These are phyloP conservation scores for Litoditis marina DNA, from an alignment of 2,888 invertebrate species.

Conservation along the genomic window DNA sequence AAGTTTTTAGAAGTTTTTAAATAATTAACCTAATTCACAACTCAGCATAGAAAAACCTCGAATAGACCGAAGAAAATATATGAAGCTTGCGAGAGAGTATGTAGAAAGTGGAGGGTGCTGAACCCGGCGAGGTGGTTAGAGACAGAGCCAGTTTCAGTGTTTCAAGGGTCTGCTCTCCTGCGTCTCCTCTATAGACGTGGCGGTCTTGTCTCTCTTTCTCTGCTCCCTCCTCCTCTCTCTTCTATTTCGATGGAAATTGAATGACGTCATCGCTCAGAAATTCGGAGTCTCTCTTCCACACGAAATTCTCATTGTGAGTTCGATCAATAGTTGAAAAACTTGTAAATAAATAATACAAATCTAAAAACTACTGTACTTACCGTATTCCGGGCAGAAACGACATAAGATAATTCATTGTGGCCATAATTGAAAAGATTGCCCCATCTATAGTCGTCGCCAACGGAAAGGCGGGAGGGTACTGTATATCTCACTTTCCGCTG, in stretches of 20 bases:
- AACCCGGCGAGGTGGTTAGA: neutral
- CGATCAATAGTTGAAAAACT: neutral
- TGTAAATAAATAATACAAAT: neutral
- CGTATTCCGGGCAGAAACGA: no score
- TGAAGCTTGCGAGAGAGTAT: no score
- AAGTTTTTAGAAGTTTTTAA: neutral
- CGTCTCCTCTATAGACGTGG: slow-evolving; percentile 9
- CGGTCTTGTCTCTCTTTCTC: neutral
- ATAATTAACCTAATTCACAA: neutral
- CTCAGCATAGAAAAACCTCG: no score
- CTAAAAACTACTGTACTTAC: neutral
- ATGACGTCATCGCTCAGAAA: neutral
- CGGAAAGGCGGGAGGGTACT: no score
- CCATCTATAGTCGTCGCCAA: no score
- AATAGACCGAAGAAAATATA: no score
- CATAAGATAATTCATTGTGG: no score
- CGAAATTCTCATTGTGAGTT: slow-evolving; percentile 18
- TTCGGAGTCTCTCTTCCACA: slow-evolving; percentile 17
- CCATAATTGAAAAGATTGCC: no score
- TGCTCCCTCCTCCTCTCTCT: slow-evolving; percentile 4
- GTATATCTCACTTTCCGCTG: no score
- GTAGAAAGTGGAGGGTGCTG: no score
- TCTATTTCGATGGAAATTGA: slow-evolving; percentile 12
- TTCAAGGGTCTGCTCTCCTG: slow-evolving; percentile 10
- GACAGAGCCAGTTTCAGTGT: slow-evolving; percentile 5